Evolutionary conservation across 2,797 vertebrate species (phyloP).

Genomic region (Adrianichthys oophorus): DNA sequence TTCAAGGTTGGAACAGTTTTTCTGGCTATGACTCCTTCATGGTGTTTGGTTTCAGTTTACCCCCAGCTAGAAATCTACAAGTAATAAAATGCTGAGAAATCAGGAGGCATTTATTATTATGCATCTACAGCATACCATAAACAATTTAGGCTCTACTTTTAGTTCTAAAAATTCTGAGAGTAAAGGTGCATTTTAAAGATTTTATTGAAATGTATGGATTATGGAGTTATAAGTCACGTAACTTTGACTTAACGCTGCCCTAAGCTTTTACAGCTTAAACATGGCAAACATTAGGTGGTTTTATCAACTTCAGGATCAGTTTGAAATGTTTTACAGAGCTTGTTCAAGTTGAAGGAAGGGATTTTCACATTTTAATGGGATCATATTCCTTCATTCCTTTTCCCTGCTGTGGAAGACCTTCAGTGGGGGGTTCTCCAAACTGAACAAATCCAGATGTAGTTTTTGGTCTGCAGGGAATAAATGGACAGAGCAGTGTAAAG

Average conservation of each 20-base stretch:
- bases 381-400: slow-evolving; percentile 18
- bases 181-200: slow-evolving; percentile 1
- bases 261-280: slow-evolving; percentile 26
- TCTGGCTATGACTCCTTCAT: slow-evolving; percentile 11
- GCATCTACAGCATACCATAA: neutral
- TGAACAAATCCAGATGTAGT: slow-evolving; percentile 61
- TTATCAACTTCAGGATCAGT: slow-evolving; percentile 15
- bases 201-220: slow-evolving; percentile 1
- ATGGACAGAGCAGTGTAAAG: slow-evolving; percentile 26
- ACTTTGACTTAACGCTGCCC: slow-evolving; percentile 5
- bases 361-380: slow-evolving; percentile 32
- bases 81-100: neutral
- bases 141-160: neutral
- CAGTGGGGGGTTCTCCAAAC: slow-evolving; percentile 23
- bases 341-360: neutral
- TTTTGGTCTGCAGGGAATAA: slow-evolving; percentile 26
- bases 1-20: slow-evolving; percentile 29
- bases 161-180: no score
- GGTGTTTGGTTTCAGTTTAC: slow-evolving; percentile 10
- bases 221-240: slow-evolving; percentile 16
- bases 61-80: neutral
- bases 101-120: neutral
- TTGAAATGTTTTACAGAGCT: slow-evolving; percentile 8
- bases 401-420: slow-evolving; percentile 36
- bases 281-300: slow-evolving; percentile 14